Evolutionary conservation across 2,113 vertebrate species (phyloP).

Genomic region (Rostratula benghalensis): DNA sequence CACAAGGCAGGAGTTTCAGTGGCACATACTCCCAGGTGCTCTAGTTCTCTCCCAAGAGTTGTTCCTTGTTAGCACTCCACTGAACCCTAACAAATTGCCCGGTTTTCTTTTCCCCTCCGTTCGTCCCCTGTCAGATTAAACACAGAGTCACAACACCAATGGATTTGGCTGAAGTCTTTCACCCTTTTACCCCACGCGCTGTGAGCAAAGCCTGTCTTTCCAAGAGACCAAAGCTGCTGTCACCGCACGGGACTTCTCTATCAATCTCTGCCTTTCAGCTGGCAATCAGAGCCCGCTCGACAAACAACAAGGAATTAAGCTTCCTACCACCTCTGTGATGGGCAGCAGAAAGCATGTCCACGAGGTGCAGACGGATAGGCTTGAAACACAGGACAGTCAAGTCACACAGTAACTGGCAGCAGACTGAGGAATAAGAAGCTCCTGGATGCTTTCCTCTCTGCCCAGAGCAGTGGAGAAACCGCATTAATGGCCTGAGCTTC

Average conservation of each 20-base stretch:
- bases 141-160: neutral
- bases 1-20: neutral
- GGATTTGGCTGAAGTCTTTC: constrained; percentile 22
- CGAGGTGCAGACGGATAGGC: neutral
- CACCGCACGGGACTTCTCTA: constrained; percentile 46
- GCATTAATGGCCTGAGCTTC: neutral
- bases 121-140: constrained; percentile 46
- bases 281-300: constrained; percentile 5
- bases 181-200: neutral
- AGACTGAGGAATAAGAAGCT: neutral
- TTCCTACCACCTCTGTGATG: neutral
- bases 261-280: constrained; percentile 53
- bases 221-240: constrained; percentile 58
- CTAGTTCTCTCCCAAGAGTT: neutral
- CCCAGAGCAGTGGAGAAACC: neutral
- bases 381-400: neutral
- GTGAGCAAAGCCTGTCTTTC: constrained; percentile 14
- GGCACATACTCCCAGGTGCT: neutral
- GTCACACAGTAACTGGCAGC: neutral
- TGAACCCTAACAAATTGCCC: constrained; percentile 52
- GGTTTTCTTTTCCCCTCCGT: neutral
- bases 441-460: neutral
- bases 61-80: constrained; percentile 49
- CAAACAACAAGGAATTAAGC: constrained; percentile 25
- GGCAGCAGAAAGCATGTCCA: neutral